phyloP scores from a whole-genome alignment of 1,140 invertebrate species.

The Grapholita molesta region DNA sequence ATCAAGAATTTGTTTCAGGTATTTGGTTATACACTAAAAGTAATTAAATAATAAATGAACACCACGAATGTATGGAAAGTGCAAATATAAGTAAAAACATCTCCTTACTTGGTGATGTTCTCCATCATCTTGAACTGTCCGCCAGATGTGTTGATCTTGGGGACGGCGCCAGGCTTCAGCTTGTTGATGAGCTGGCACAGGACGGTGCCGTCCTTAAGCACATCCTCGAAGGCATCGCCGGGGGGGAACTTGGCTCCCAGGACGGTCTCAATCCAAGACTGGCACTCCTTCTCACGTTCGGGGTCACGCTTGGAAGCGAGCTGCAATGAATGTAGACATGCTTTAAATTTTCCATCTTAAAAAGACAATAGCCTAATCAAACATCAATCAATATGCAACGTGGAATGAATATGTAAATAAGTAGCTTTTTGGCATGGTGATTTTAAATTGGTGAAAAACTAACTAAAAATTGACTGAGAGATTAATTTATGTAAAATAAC shows the following conservation, averaged over 20 bases:
- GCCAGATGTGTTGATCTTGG: slow-evolving; percentile 93
- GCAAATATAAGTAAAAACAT: slow-evolving; percentile 1
- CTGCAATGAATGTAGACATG: slow-evolving; percentile 66
- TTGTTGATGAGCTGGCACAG: slow-evolving; percentile 96
- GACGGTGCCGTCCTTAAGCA: slow-evolving; percentile 91
- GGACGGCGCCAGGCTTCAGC: slow-evolving; percentile 87
- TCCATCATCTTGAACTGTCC: slow-evolving; percentile 98
- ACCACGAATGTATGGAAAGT: not conserved
- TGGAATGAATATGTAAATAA: too few species aligned
- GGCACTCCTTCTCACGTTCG: slow-evolving; percentile 91
- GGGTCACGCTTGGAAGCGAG: slow-evolving; percentile 93
- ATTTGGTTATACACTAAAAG: too few species aligned
- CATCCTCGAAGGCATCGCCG: slow-evolving; percentile 87
- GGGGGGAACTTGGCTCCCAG: slow-evolving; percentile 91
- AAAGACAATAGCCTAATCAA: slow-evolving; percentile 27
- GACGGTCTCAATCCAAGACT: slow-evolving; percentile 94
- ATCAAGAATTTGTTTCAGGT: too few species aligned
- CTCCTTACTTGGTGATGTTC: slow-evolving; percentile 90
- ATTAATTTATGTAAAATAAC: too few species aligned
- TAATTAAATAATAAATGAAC: too few species aligned
- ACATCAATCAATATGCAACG: too few species aligned
- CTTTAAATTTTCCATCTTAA: not conserved
- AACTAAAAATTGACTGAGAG: too few species aligned
- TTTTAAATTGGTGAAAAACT: too few species aligned
- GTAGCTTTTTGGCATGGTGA: too few species aligned